A percentile compares a stretch with the other conserved stretches of the same genome.
These are phyloP conservation scores for Mamestra brassicae DNA, from an alignment of 2,888 invertebrate species.

Conservation along the genomic window DNA sequence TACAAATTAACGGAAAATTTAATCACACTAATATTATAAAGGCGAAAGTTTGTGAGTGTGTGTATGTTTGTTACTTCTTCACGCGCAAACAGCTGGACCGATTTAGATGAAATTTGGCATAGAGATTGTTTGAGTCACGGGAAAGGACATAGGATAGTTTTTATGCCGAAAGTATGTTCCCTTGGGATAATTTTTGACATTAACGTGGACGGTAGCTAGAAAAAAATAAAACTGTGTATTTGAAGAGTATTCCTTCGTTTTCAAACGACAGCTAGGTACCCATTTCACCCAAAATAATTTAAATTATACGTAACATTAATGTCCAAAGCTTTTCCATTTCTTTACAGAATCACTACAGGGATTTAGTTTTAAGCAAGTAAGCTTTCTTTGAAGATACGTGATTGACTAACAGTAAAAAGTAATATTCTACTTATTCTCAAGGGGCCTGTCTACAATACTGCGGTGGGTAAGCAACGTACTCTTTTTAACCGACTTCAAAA, in stretches of 20 bases:
- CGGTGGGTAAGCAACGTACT: not conserved
- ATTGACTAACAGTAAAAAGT: conserved; percentile 42
- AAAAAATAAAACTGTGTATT: too few relatives aligned
- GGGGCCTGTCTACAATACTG: not conserved
- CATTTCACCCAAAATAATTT: not conserved
- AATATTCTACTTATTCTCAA: conserved; percentile 34
- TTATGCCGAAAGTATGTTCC: too few relatives aligned
- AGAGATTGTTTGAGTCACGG: too few relatives aligned
- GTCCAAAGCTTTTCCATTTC: not conserved
- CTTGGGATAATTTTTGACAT: too few relatives aligned
- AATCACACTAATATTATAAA: too few relatives aligned
- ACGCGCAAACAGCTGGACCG: too few relatives aligned
- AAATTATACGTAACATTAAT: not conserved
- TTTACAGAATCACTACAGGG: not conserved
- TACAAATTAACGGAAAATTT: too few relatives aligned
- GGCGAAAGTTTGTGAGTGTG: too few relatives aligned
- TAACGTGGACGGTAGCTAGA: too few relatives aligned
- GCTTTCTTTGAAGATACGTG: conserved; percentile 20
- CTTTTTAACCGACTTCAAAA: conserved; percentile 6
- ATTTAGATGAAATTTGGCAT: too few relatives aligned
- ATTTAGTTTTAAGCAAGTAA: conserved; percentile 21
- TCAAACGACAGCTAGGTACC: not conserved
- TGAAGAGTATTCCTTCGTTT: not conserved
- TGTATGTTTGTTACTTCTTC: too few relatives aligned
- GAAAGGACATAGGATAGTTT: too few relatives aligned